Evolutionary conservation across 2,113 vertebrate species (phyloP).

Genomic region (Eretmochelys imbricata): DNA sequence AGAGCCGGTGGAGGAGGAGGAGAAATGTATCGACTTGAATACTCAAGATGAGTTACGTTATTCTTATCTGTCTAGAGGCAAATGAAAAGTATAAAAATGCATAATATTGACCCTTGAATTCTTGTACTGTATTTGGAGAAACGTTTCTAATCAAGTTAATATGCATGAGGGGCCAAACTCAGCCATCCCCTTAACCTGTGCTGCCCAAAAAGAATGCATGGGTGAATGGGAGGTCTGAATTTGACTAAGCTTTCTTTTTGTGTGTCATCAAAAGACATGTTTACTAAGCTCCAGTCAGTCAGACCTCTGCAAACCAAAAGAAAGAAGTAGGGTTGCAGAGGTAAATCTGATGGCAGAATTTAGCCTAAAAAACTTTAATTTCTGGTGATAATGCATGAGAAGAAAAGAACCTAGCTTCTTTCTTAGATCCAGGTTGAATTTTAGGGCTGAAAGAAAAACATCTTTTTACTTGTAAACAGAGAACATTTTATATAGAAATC

Average conservation of each 20-base stretch:
- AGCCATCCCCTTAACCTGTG: neutral
- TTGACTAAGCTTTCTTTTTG: neutral
- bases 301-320: neutral
- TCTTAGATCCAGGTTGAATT: neutral
- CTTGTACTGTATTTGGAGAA: neutral
- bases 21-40: constrained; percentile 61
- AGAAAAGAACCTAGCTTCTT: neutral
- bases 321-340: neutral
- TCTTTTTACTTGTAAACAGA: neutral
- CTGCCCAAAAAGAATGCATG: neutral
- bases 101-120: neutral
- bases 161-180: neutral
- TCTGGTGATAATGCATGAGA: neutral
- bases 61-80: constrained; percentile 61
- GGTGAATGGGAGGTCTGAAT: neutral
- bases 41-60: constrained; percentile 12
- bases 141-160: neutral
- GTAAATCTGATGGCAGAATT: neutral
- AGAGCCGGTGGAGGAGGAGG: constrained; percentile 59
- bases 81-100: constrained; percentile 28
- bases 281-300: neutral
- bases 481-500: neutral
- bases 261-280: neutral
- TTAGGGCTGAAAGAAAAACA: neutral
- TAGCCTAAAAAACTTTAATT: neutral